Conservation (phyloP, 2,113 vertebrate species). For the Oenanthe melanoleuca region DNA sequence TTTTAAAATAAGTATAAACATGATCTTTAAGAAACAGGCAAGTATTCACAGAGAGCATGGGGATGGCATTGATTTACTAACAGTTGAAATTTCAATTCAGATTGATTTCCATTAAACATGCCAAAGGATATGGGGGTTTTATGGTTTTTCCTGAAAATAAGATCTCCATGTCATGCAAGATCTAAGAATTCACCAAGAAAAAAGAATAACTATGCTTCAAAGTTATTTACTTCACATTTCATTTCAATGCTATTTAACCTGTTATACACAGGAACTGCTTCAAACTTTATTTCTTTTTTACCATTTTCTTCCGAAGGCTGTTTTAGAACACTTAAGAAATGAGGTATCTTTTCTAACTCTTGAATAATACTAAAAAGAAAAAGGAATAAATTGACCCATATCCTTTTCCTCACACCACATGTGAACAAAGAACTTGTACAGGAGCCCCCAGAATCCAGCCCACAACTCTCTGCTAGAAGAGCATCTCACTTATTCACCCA, state of each 20-base stretch:
- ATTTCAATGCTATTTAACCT: conserved; percentile 30
- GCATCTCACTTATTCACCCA: background rate
- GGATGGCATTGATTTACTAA: conserved; percentile 65
- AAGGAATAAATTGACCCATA: background rate
- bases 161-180: conserved; percentile 7
- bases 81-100: conserved; percentile 50
- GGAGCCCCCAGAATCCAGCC: background rate
- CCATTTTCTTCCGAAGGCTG: background rate
- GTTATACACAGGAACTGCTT: background rate
- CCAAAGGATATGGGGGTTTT: background rate
- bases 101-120: conserved; percentile 52
- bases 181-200: conserved; percentile 39
- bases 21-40: background rate
- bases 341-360: background rate
- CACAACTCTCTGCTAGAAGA: background rate
- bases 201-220: conserved; percentile 12
- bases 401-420: background rate
- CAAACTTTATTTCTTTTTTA: conserved; percentile 5
- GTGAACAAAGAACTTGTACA: background rate
- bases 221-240: conserved; percentile 31
- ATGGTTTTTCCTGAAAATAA: background rate
- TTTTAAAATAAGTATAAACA: background rate
- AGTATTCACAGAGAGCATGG: background rate
- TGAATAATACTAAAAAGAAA: background rate
- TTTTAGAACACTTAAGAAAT: background rate